These are phyloP conservation scores for Drosophila mercatorum DNA, from an alignment of 2,888 invertebrate genomes.

Conservation along the genomic window DNA sequence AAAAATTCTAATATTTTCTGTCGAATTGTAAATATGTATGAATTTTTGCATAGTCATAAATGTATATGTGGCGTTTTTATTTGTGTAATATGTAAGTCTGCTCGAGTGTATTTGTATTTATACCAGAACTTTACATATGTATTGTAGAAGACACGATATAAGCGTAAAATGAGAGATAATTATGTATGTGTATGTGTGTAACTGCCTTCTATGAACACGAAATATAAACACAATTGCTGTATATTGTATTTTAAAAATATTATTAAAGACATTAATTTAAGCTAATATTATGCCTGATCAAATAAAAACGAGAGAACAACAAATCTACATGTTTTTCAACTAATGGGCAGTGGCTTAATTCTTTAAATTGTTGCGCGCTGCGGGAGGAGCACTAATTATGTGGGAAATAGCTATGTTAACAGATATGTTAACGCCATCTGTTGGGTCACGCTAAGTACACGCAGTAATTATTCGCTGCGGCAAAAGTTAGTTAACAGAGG, in stretches of 20 bases:
- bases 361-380: neutral
- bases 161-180: conserved; percentile 33
- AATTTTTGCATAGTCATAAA: conserved; percentile 71
- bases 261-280: conserved; percentile 44
- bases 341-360: neutral
- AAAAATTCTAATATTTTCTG: conserved; percentile 75
- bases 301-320: conserved; percentile 40
- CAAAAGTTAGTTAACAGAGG: neutral
- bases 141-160: conserved; percentile 43
- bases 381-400: neutral
- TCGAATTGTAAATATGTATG: conserved; percentile 73
- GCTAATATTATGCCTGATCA: conserved; percentile 63
- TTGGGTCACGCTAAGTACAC: neutral
- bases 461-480: neutral
- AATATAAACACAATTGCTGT: conserved; percentile 53
- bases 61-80: conserved; percentile 58
- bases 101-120: conserved; percentile 60
- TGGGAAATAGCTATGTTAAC: neutral
- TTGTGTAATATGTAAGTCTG: conserved; percentile 61
- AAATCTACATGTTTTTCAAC: neutral
- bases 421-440: neutral
- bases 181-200: conserved; percentile 27
- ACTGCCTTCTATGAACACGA: conserved; percentile 42
- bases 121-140: conserved; percentile 55
- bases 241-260: conserved; percentile 61